Percentiles rank a stretch among this genome's conserved stretches.
These are phyloP conservation scores for Halcyon malimbica DNA, from an alignment of 2,113 vertebrate genomes.

Conservation along the genomic window DNA sequence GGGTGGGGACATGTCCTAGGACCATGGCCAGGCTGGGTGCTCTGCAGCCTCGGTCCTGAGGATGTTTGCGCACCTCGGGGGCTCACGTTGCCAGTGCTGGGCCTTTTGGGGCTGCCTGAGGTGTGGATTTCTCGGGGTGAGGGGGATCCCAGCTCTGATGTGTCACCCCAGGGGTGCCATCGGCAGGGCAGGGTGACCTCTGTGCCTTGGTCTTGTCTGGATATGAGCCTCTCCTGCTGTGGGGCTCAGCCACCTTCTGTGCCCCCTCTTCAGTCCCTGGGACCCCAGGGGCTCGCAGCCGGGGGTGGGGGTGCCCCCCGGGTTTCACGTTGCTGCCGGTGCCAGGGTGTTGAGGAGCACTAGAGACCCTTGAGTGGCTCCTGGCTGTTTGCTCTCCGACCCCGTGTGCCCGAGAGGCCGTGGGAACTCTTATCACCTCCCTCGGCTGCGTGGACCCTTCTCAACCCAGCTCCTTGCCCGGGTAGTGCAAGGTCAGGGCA, in stretches of 20 bases:
- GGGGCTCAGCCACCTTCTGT: background rate
- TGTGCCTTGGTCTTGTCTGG: background rate
- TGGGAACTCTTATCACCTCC: background rate
- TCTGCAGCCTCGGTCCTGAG: rapidly evolving
- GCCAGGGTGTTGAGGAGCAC: background rate
- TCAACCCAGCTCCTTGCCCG: background rate
- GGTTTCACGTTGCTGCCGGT: rapidly evolving
- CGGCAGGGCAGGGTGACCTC: background rate
- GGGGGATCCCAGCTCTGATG: rapidly evolving
- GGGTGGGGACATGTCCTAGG: rapidly evolving
- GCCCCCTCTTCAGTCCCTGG: rapidly evolving
- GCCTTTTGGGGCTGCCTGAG: rapidly evolving
- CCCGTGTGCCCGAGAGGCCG: rapidly evolving
- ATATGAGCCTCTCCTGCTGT: rapidly evolving
- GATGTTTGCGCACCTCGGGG: rapidly evolving
- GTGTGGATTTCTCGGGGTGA: rapidly evolving
- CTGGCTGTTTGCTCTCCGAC: background rate
- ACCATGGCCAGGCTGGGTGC: background rate
- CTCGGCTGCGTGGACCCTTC: background rate
- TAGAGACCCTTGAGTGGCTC: background rate
- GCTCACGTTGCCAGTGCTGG: rapidly evolving
- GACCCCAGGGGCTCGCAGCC: rapidly evolving
- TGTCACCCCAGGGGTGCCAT: background rate
- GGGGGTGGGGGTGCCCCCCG: rapidly evolving
- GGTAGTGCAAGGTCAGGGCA: rapidly evolving